Evolutionary conservation across 2,888 invertebrate genomes (phyloP).

Genomic region (Polietes domitor): DNA sequence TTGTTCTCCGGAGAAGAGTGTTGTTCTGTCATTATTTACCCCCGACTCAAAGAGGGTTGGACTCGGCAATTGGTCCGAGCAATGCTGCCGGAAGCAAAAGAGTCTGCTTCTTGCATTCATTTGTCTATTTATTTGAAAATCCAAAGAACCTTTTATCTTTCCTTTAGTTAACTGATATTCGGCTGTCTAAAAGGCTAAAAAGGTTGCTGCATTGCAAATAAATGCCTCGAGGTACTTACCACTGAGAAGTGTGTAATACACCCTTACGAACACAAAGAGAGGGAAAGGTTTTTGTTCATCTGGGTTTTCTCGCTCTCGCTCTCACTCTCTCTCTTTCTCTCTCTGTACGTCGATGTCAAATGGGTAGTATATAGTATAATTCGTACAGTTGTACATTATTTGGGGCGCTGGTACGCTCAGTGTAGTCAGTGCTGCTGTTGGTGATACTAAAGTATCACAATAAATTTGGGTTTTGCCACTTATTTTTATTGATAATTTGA

Average conservation of each 20-base stretch:
- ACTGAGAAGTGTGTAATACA: background rate
- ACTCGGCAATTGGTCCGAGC: background rate
- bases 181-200: no score
- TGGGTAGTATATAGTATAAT: no score
- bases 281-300: no score
- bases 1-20: background rate
- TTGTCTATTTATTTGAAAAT: background rate
- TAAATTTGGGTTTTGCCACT: no score
- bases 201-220: background rate
- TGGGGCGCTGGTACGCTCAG: no score
- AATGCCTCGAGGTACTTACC: background rate
- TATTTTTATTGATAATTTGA: no score
- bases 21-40: background rate
- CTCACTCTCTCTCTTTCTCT: no score
- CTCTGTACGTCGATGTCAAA: no score
- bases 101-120: background rate
- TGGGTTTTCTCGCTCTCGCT: no score
- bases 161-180: background rate
- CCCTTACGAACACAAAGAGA: background rate
- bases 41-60: conserved; percentile 20
- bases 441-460: no score
- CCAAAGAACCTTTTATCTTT: background rate
- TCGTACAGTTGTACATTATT: no score
- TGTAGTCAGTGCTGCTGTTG: no score
- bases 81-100: background rate